Evolutionary conservation across 2,888 invertebrate genomes (phyloP), one percentile per base, ranked within the genome.

Genomic region (Nomada fucata): DNA sequence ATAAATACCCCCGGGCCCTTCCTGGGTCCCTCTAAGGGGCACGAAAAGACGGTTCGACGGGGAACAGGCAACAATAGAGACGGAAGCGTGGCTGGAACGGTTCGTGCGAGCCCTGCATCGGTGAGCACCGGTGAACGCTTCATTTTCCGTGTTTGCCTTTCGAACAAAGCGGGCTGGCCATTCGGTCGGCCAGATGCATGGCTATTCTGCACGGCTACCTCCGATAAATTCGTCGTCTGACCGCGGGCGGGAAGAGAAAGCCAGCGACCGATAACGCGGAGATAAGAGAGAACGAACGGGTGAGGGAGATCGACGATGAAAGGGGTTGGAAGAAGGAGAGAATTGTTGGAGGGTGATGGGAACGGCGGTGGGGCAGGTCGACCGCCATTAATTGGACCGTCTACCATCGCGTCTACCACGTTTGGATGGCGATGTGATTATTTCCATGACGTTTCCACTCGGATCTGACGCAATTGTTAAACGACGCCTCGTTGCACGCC

Each of bases 361-460:
- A 63, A 65, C 57, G 69, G 75, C 72, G 69, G 64, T n/a, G 55
- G 55, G n/a, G 26, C 57, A 57, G 76, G 76, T 73, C 67, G 73
- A 73, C 72, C 70, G 81, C 89, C 89, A 91, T 91, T 91, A 91
- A 91, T 91, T 89, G 84, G 86, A 91, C 88, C 86, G 87, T 86
- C 87, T 80, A 36, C 36, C 36, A 0, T 64, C 50, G 36, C 42
- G 50, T 47, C 61, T 42, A 20, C n/a, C 13, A n/a, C 82, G 26
- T 29, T 52, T 18, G 9, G 52, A 20, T 68, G 44, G 15, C 87
- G 89, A 91, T 91, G 89, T 90, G 90, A 91, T 91, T 91, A 91
- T 91, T 91, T 91, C 91, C 91, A 88, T 91, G 91, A 90, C 89
- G 88, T 91, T 89, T 89, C 90, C 85, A 91, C 91, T 90, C 88